Conservation (phyloP, 2,797 vertebrate genomes). For the Synanceia verrucosa region DNA sequence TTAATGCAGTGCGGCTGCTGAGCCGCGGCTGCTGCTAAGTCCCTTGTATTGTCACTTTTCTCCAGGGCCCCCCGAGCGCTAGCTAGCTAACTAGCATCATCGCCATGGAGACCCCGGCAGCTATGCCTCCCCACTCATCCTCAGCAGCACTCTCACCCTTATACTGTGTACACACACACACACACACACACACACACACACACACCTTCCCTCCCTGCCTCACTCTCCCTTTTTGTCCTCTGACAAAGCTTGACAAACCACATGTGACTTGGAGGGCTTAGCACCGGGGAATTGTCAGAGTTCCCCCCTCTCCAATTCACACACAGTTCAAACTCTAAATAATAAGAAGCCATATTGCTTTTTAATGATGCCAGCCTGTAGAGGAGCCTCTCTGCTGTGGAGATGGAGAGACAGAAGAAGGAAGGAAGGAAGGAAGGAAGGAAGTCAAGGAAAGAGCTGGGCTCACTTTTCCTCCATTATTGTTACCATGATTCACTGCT, state of each 20-base stretch:
- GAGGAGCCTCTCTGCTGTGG: constrained; percentile 44
- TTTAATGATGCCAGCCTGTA: constrained; percentile 72
- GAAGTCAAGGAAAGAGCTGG: constrained; percentile 6
- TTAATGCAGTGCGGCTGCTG: constrained; percentile 96
- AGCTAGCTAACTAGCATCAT: constrained; percentile 96
- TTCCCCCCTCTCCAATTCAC: constrained; percentile 61
- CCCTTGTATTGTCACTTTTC: constrained; percentile 94
- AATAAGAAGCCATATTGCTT: constrained; percentile 83
- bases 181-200: constrained; percentile 26
- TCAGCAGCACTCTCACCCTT: constrained; percentile 59
- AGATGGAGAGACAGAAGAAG: constrained; percentile 5
- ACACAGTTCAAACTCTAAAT: constrained; percentile 84
- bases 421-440: background rate
- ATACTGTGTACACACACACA: constrained; percentile 7
- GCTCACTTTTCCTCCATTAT: background rate
- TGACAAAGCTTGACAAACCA: constrained; percentile 98
- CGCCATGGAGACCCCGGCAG: constrained; percentile 93
- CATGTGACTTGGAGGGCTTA: constrained; percentile 94
- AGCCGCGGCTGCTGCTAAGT: constrained; percentile 86
- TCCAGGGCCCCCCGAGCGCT: constrained; percentile 89
- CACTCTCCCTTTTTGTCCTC: constrained; percentile 85
- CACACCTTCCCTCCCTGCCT: constrained; percentile 49
- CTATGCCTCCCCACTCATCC: constrained; percentile 81
- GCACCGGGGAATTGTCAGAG: constrained; percentile 85
- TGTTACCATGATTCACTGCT: background rate